Evolutionary conservation across 2,888 invertebrate species (phyloP).

Genomic region (Itoplectis maculator): DNA sequence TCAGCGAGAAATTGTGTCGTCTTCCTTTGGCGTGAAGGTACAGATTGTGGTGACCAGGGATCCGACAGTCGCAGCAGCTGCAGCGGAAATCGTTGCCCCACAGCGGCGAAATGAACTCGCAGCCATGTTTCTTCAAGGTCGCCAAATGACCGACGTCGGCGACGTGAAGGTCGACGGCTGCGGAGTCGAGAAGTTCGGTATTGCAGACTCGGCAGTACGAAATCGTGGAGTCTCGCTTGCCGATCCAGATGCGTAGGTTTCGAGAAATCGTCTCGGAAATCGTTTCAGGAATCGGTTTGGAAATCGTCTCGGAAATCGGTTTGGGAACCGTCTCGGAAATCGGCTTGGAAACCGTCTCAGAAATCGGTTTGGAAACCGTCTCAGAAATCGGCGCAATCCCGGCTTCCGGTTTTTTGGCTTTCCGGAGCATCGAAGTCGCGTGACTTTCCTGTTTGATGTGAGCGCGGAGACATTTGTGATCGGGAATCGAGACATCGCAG

Average conservation of each 20-base stretch:
- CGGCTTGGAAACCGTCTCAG: too few relatives aligned
- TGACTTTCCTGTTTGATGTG: constrained; percentile 45
- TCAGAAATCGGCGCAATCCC: too few relatives aligned
- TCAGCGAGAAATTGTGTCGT: background rate
- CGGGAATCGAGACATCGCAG: constrained; percentile 24
- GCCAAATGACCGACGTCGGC: background rate
- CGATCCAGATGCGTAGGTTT: constrained; percentile 12
- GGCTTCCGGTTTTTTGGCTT: background rate
- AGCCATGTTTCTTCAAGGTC: constrained; percentile 1
- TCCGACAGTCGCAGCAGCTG: constrained; percentile 19
- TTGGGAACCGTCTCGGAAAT: background rate
- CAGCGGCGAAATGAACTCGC: background rate
- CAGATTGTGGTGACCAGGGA: constrained; percentile 27
- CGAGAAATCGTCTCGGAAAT: too few relatives aligned
- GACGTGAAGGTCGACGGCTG: background rate
- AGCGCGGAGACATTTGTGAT: constrained; percentile 34
- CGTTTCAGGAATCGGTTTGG: too few relatives aligned
- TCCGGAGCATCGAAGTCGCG: background rate
- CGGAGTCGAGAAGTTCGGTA: background rate
- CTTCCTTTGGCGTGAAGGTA: constrained; percentile 17
- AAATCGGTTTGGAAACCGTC: too few relatives aligned
- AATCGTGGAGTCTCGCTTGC: background rate
- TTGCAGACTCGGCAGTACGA: constrained; percentile 36
- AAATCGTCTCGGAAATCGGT: too few relatives aligned
- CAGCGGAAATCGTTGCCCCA: constrained; percentile 30